Evolutionary conservation across 2,113 vertebrate species (phyloP).

Genomic region (Seriola rivoliana): DNA sequence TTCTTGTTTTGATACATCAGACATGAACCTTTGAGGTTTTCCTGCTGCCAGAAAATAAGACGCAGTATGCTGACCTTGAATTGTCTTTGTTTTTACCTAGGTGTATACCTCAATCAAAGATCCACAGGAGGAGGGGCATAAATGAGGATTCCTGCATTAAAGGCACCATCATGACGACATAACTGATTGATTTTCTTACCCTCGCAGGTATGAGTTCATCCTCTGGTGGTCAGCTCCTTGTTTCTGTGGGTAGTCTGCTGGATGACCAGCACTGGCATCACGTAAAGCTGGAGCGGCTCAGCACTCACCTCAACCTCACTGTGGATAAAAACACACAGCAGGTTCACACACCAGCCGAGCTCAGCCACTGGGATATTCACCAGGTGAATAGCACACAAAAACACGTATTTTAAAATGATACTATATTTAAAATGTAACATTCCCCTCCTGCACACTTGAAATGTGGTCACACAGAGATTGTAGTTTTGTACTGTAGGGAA

Average conservation of each 20-base stretch:
- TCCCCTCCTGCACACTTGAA: no score
- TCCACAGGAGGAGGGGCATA: slow-evolving; percentile 5
- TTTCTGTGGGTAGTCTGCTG: slow-evolving; percentile 91
- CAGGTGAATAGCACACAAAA: slow-evolving; percentile 78
- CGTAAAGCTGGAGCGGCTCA: slow-evolving; percentile 89
- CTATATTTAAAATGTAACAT: neutral
- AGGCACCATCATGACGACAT: neutral
- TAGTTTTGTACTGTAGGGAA: neutral
- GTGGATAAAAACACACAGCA: slow-evolving; percentile 91
- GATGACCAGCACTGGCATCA: slow-evolving; percentile 98
- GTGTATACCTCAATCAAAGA: slow-evolving; percentile 13
- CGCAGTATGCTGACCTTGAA: neutral
- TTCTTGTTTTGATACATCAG: slow-evolving; percentile 30
- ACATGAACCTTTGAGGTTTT: slow-evolving; percentile 6
- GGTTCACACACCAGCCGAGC: slow-evolving; percentile 88
- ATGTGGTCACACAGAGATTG: no score
- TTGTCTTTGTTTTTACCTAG: neutral
- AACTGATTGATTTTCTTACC: slow-evolving; percentile 3
- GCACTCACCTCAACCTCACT: slow-evolving; percentile 91
- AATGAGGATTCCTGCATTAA: slow-evolving; percentile 12
- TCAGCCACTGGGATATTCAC: slow-evolving; percentile 89
- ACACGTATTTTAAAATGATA: neutral
- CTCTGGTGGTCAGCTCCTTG: slow-evolving; percentile 79
- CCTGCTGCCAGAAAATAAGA: neutral
- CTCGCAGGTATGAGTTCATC: slow-evolving; percentile 84